Percentiles rank a stretch among this genome's conserved stretches.
Evolutionary conservation across 2,888 invertebrate species (phyloP).

Genomic region (Hedya salicella): DNA sequence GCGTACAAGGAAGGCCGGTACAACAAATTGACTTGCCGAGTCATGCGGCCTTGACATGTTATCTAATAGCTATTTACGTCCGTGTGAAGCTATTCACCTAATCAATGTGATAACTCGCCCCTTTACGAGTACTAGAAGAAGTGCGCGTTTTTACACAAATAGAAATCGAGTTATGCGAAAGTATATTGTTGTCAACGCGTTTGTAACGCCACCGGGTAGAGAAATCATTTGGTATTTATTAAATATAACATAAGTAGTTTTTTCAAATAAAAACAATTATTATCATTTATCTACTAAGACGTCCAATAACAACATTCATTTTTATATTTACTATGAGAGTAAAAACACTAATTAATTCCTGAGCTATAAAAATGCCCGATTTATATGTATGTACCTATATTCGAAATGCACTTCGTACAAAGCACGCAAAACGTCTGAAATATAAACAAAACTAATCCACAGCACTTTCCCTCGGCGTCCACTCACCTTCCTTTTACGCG

Average conservation of each 20-base stretch:
- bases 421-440: conserved; percentile 9
- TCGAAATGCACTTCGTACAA: background rate
- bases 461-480: conserved; percentile 25
- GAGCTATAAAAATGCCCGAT: background rate
- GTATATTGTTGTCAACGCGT: too few relatives aligned
- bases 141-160: background rate
- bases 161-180: background rate
- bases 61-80: conserved; percentile 24
- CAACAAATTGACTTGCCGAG: conserved; percentile 30
- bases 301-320: too few relatives aligned
- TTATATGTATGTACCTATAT: background rate
- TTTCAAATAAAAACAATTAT: too few relatives aligned
- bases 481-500: conserved; percentile 83
- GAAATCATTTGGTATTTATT: too few relatives aligned
- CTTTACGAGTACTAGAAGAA: background rate
- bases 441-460: background rate
- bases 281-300: too few relatives aligned
- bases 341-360: too few relatives aligned
- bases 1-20: conserved; percentile 24
- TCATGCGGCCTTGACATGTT: conserved; percentile 32
- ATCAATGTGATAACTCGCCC: conserved; percentile 5
- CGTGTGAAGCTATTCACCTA: conserved; percentile 8
- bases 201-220: too few relatives aligned
- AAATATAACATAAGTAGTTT: too few relatives aligned
- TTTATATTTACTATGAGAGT: too few relatives aligned